phyloP scores from a whole-genome alignment of 1,140 invertebrate species.

The Holcopasites calliopsidis region DNA sequence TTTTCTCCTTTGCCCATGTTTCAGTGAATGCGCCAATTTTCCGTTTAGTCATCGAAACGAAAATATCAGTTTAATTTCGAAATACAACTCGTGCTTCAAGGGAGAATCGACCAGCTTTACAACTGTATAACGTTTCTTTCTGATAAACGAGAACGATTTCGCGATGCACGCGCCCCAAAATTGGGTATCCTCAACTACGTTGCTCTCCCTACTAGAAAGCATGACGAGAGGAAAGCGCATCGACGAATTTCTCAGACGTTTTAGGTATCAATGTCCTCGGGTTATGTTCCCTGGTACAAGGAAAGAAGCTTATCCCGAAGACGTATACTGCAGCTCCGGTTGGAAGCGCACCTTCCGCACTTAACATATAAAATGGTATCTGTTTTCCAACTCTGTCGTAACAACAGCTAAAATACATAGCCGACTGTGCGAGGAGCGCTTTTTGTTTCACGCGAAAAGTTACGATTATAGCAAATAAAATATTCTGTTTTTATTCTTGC shows the following conservation, averaged over 20 bases:
- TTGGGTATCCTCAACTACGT: background rate
- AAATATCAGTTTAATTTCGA: background rate
- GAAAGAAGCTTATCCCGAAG: conserved; percentile 60
- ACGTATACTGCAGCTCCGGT: conserved; percentile 49
- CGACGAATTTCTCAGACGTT: conserved; percentile 33
- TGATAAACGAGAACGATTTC: no score
- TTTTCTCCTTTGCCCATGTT: background rate
- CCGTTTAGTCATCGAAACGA: background rate
- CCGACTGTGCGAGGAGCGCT: background rate
- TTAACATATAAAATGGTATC: conserved; percentile 56
- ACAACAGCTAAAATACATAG: conserved; percentile 43
- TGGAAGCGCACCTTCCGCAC: conserved; percentile 23
- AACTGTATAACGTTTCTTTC: no score
- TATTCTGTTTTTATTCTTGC: no score
- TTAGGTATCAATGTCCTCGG: conserved; percentile 44
- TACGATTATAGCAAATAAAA: no score
- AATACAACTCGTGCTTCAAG: no score
- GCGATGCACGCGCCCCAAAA: background rate
- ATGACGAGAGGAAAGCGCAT: conserved; percentile 18
- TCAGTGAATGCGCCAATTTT: background rate
- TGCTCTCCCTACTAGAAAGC: conserved; percentile 20
- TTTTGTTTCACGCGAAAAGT: no score
- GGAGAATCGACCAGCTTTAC: no score
- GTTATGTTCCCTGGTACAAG: conserved; percentile 55
- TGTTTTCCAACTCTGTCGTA: conserved; percentile 44